A percentile compares a stretch with the other conserved stretches of the same genome.
Evolutionary conservation across 53 echinoderm and acorn worm species (phyloP).

Genomic region (Hippasteria phrygiana): DNA sequence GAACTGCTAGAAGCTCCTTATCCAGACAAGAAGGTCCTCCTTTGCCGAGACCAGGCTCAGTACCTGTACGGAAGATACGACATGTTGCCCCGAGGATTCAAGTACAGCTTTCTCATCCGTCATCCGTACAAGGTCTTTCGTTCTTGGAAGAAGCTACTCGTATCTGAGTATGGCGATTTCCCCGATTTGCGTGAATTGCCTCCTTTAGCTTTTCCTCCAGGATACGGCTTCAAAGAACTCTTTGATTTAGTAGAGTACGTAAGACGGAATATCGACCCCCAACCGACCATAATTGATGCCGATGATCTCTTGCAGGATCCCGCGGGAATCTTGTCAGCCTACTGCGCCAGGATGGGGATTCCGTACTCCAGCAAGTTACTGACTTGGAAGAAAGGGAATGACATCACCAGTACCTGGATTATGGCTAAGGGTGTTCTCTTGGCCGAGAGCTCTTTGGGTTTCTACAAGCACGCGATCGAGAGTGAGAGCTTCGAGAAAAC

Average conservation of each 20-base stretch:
- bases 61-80: not conserved
- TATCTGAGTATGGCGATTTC: not conserved
- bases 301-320: not conserved
- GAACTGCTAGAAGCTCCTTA: not conserved
- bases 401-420: not conserved
- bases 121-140: not conserved
- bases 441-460: not conserved
- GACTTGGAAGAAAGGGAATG: not conserved
- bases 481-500: not conserved
- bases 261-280: conserved; percentile 5
- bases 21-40: not conserved
- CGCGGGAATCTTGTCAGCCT: not conserved
- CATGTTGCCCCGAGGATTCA: not conserved
- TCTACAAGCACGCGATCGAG: not conserved
- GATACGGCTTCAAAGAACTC: conserved; percentile 8
- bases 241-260: conserved; percentile 17
- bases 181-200: not conserved
- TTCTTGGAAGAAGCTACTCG: not conserved
- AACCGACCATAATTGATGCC: conserved; percentile 1
- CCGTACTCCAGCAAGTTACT: not conserved
- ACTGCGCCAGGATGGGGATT: conserved; percentile 7
- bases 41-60: not conserved
- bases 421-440: not conserved
- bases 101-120: conserved; percentile 4
- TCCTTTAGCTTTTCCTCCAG: not conserved